Base-by-base conservation (phyloP, 1,140 invertebrate genomes). In the Geopemphigus sp. region DNA sequence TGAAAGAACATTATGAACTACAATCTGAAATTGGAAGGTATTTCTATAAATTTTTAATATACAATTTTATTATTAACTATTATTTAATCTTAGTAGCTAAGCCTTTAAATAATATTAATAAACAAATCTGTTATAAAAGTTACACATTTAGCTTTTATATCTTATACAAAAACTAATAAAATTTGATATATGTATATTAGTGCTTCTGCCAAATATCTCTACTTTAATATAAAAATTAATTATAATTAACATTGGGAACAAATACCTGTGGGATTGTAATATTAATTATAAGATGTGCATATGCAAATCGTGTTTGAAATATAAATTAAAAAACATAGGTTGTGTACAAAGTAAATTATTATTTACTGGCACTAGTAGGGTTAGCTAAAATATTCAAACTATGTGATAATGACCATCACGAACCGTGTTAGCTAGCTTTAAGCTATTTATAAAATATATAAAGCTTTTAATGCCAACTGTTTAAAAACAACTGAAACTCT, bases 1-100 rank as follows among this genome's bases (percentile, higher is more conserved):
- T 94, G 82, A 91, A 94, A 85, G 90, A 94, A 83, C 88, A 89
- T 83, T 95, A 92, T 84, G 92, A 94, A 82, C 89, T 95, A 83
- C 88, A 93, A 82, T 89, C 90, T 29, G 94, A 96, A 87, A 86
- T 88, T 80, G 87, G 87, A 76, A 84, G 87, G 87, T 87, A 83
- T 83, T 29, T 70, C 2, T 68, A 53, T 6, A 50, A 14, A 50
- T 17, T 29, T 53, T 54, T 1, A 12, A 26, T 19, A 29, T 39
- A 39, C 32, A 5, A 19, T 70, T 70, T 26, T 29, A 54, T 19
- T 72, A 54, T 54, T 29, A 54, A 32, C 19, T 72, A 6, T 12
- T 24, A 32, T 29, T 0, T 72, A 5, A 54, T 54, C n/a, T n/a
- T n/a, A 70, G 2, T 11, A 29, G 22, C 22, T 11, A 53, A 17